These are phyloP conservation scores for Anaspis maculata DNA, from an alignment of 2,888 invertebrate species.

Conservation along the genomic window DNA sequence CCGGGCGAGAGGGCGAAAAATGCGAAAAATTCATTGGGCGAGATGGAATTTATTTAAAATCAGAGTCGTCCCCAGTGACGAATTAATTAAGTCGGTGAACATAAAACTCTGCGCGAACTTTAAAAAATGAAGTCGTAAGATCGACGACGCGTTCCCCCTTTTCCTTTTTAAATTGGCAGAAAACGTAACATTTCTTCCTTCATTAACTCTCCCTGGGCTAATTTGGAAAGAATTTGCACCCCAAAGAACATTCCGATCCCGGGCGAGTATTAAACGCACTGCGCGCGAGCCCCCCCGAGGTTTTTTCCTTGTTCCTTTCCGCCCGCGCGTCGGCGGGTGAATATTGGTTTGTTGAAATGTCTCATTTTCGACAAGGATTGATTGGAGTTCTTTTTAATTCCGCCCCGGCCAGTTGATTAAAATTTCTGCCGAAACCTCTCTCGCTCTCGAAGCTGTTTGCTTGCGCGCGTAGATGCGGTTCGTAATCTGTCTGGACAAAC, in stretches of 20 bases:
- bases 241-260: conserved; percentile 39
- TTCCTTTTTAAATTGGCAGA: conserved; percentile 42
- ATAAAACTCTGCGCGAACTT: conserved; percentile 35
- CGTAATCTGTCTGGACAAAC: too few species aligned
- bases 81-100: conserved; percentile 41
- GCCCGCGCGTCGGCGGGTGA: too few species aligned
- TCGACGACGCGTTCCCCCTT: conserved; percentile 32
- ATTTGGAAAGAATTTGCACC: conserved; percentile 44
- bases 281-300: too few species aligned
- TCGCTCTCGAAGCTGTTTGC: neutral
- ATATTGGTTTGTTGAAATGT: conserved; percentile 27
- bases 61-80: conserved; percentile 37
- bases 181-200: conserved; percentile 45
- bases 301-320: conserved; percentile 26
- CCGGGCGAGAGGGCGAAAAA: conserved; percentile 20
- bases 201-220: conserved; percentile 44
- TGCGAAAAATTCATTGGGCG: conserved; percentile 37
- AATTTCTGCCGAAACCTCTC: conserved; percentile 2
- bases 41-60: conserved; percentile 37
- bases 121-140: conserved; percentile 38
- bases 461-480: conserved; percentile 1
- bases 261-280: conserved; percentile 20
- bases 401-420: conserved; percentile 7
- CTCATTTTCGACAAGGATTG: conserved; percentile 30
- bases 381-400: conserved; percentile 26